These are phyloP conservation scores for Geophilus truncorum DNA, from an alignment of 2,888 invertebrate species.

Conservation along the genomic window DNA sequence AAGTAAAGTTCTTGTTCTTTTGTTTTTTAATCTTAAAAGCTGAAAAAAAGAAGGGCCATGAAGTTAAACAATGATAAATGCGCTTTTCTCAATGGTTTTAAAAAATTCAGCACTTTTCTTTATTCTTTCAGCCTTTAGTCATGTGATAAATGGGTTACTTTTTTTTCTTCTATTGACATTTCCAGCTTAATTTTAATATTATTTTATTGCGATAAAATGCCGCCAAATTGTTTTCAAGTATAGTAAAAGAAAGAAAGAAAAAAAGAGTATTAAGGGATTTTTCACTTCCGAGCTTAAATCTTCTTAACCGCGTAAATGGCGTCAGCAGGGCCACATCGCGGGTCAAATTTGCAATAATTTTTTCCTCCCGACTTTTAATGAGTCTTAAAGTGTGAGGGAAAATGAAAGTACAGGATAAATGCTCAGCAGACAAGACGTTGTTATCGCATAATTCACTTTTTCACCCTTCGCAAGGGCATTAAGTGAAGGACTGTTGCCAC, in stretches of 20 bases:
- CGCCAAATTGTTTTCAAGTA: neutral
- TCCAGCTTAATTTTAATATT: neutral
- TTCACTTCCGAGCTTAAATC: no score
- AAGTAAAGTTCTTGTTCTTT: neutral
- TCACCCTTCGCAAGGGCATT: neutral
- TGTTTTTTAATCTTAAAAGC: neutral
- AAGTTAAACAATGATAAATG: neutral
- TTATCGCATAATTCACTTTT: neutral
- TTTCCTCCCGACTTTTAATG: neutral
- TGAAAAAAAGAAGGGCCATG: neutral
- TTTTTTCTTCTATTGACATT: neutral
- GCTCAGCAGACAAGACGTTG: neutral
- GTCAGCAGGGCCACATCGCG: neutral
- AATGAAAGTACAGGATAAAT: neutral
- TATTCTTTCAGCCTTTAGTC: neutral
- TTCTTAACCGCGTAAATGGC: no score
- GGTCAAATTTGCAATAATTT: neutral
- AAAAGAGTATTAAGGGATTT: neutral
- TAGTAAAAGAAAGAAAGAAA: neutral
- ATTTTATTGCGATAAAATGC: neutral
- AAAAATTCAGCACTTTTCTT: no score
- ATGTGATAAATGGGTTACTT: neutral
- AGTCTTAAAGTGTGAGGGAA: neutral
- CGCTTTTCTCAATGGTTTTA: neutral
- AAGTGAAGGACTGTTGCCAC: neutral